These are phyloP conservation scores for Conistra vaccinii DNA, from an alignment of 2,888 invertebrate species.

Conservation along the genomic window DNA sequence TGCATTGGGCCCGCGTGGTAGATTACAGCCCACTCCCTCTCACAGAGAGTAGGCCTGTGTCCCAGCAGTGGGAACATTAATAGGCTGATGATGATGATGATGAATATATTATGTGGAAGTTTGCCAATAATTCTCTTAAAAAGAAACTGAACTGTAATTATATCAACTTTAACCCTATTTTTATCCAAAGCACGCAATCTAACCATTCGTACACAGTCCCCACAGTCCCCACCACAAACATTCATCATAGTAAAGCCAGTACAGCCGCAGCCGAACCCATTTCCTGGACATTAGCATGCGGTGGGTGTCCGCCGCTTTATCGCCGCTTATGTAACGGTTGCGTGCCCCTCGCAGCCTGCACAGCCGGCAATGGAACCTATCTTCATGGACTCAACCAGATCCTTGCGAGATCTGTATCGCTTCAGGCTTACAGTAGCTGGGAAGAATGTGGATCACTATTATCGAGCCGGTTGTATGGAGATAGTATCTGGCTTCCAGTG, in stretches of 20 bases:
- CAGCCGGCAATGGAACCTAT: constrained; percentile 52
- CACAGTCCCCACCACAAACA: constrained; percentile 1
- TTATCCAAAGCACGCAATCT: constrained; percentile 39
- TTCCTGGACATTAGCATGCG: constrained; percentile 73
- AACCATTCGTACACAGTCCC: constrained; percentile 8
- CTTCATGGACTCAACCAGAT: constrained; percentile 7
- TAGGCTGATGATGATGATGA: no score
- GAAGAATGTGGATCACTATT: constrained; percentile 24
- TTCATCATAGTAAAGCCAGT: constrained; percentile 46
- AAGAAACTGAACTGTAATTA: not conserved
- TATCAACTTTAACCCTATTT: not conserved
- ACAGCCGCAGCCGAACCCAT: constrained; percentile 41
- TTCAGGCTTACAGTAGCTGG: constrained; percentile 11
- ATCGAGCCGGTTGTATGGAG: constrained; percentile 23
- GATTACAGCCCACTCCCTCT: no score
- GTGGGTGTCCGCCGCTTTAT: constrained; percentile 52
- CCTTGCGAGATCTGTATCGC: constrained; percentile 33
- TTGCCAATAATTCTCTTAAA: not conserved
- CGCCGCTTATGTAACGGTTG: constrained; percentile 69
- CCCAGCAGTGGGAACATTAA: no score
- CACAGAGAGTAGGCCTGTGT: no score
- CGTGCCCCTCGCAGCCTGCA: constrained; percentile 32
- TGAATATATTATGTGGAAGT: not conserved
- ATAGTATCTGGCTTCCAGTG: constrained; percentile 36
- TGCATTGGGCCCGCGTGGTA: no score